These are phyloP conservation scores for Cheiracanthium punctorium DNA, from an alignment of 2,888 invertebrate genomes.

Conservation along the genomic window DNA sequence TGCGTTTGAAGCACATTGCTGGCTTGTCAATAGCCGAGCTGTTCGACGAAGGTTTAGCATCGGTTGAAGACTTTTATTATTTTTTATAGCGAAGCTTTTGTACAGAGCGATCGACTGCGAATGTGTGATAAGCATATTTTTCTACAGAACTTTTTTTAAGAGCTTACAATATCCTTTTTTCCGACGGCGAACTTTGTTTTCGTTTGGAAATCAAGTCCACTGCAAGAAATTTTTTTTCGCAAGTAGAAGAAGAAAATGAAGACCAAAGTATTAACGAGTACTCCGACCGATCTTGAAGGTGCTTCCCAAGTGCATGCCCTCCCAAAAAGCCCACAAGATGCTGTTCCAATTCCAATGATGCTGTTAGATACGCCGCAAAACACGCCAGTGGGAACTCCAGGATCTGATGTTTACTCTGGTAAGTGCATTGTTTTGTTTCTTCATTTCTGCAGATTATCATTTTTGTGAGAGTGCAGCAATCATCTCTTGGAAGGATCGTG, in stretches of 20 bases:
- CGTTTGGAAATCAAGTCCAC: neutral
- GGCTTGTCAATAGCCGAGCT: slow-evolving; percentile 54
- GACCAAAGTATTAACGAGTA: slow-evolving; percentile 51
- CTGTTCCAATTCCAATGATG: slow-evolving; percentile 35
- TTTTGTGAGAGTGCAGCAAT: too few species aligned
- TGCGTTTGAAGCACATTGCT: slow-evolving; percentile 60
- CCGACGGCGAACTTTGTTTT: neutral
- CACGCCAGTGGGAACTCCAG: slow-evolving; percentile 61
- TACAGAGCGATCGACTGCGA: neutral
- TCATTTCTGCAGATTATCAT: too few species aligned
- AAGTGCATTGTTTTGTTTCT: neutral
- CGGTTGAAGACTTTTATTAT: slow-evolving; percentile 36
- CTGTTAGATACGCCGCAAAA: slow-evolving; percentile 59
- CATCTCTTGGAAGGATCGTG: too few species aligned
- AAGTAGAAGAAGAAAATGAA: slow-evolving; percentile 28
- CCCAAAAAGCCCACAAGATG: slow-evolving; percentile 26
- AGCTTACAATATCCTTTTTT: too few species aligned
- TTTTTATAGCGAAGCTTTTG: neutral
- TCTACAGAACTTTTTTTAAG: neutral
- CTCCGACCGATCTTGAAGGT: slow-evolving; percentile 13
- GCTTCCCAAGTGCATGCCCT: slow-evolving; percentile 18
- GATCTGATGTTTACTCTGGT: slow-evolving; percentile 36
- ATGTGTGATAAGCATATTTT: neutral
- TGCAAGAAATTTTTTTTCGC: neutral
- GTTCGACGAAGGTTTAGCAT: slow-evolving; percentile 53